A percentile compares a stretch with the other conserved stretches of the same genome.
Evolutionary conservation across 1,140 invertebrate species (phyloP).

Genomic region (Drosophila malerkotliana): DNA sequence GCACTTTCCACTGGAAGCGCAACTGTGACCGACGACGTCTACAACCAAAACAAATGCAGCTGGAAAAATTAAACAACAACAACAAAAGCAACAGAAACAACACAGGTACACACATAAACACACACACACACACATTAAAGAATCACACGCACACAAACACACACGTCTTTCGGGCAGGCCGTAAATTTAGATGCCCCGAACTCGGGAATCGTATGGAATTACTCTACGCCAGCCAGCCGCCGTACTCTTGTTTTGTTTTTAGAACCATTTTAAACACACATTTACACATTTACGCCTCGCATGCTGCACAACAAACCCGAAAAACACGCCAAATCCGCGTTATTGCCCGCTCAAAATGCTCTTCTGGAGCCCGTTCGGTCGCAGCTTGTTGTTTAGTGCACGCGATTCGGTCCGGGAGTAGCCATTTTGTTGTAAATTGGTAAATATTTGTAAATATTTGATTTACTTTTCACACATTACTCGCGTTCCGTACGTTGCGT

Average conservation of each 20-base stretch:
- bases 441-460: slow-evolving; percentile 54
- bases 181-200: slow-evolving; percentile 52
- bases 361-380: neutral
- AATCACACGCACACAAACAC: slow-evolving; percentile 23
- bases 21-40: neutral
- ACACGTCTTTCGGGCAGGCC: slow-evolving; percentile 44
- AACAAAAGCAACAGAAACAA: slow-evolving; percentile 7
- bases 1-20: slow-evolving; percentile 43
- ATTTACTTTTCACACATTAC: slow-evolving; percentile 49
- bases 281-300: slow-evolving; percentile 28
- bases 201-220: slow-evolving; percentile 27
- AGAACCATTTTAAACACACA: slow-evolving; percentile 41
- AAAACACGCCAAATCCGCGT: slow-evolving; percentile 28
- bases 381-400: slow-evolving; percentile 21
- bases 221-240: slow-evolving; percentile 9
- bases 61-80: slow-evolving; percentile 39
- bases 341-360: neutral
- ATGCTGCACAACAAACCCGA: slow-evolving; percentile 37
- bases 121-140: slow-evolving; percentile 23
- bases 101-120: neutral
- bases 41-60: slow-evolving; percentile 51
- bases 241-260: slow-evolving; percentile 56
- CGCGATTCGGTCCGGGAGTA: slow-evolving; percentile 19
- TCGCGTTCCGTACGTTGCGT: slow-evolving; percentile 18
- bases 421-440: slow-evolving; percentile 52